Evolutionary conservation across 2,888 invertebrate species (phyloP).

Genomic region (Eristalis intricaria): DNA sequence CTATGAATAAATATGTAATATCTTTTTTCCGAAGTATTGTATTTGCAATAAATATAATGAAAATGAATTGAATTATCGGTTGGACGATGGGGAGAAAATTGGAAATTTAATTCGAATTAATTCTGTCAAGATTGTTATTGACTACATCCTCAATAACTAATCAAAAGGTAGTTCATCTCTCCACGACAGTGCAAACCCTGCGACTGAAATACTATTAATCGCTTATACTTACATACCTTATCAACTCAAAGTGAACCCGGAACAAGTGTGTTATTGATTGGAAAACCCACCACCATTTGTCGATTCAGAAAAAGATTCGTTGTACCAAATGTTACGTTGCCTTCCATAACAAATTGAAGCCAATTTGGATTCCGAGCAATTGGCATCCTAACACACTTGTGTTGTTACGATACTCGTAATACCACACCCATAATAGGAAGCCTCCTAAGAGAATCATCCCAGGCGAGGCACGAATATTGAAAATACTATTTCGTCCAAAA

Average conservation of each 20-base stretch:
- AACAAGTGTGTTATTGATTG: slow-evolving; percentile 18
- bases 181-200: background rate
- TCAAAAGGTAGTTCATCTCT: too few relatives aligned
- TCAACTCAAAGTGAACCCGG: slow-evolving; percentile 22
- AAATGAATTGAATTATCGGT: too few relatives aligned
- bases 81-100: too few relatives aligned
- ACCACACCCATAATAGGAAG: slow-evolving; percentile 4
- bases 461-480: slow-evolving; percentile 46
- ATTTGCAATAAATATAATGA: too few relatives aligned
- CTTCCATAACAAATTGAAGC: slow-evolving; percentile 47
- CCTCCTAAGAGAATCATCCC: background rate
- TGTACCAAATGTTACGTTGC: slow-evolving; percentile 41
- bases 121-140: too few relatives aligned
- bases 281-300: slow-evolving; percentile 21
- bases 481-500: slow-evolving; percentile 61
- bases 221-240: background rate
- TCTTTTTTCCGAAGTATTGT: too few relatives aligned
- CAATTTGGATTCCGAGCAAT: slow-evolving; percentile 60
- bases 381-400: slow-evolving; percentile 48
- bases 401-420: slow-evolving; percentile 12
- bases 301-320: slow-evolving; percentile 36
- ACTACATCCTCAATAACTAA: too few relatives aligned
- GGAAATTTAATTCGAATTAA: too few relatives aligned
- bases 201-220: slow-evolving; percentile 8
- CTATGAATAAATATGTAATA: too few relatives aligned